These are phyloP conservation scores for Caenorhabditis becei DNA, from an alignment of 2,888 invertebrate genomes.

Conservation along the genomic window DNA sequence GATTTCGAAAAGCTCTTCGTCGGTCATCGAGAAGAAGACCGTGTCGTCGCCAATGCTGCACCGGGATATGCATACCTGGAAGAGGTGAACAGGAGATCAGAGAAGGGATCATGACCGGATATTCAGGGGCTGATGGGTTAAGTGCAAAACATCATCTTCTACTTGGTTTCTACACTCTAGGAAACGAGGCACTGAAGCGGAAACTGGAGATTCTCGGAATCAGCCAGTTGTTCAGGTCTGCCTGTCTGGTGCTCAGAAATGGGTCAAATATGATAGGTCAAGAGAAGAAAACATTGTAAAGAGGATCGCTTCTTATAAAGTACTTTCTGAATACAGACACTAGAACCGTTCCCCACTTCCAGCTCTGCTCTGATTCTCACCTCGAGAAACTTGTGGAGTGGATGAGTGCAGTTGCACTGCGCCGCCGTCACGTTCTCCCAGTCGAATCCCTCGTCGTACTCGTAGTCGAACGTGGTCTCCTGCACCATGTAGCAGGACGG, in stretches of 20 bases:
- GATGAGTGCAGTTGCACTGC: slow-evolving; percentile 65
- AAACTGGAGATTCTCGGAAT: too few species aligned
- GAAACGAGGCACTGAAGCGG: too few species aligned
- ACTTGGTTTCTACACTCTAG: neutral
- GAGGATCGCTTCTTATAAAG: too few species aligned
- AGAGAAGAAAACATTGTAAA: too few species aligned
- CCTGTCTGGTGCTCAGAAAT: too few species aligned
- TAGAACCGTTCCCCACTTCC: too few species aligned
- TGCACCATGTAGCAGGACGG: slow-evolving; percentile 62
- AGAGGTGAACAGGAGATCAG: neutral
- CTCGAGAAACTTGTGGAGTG: slow-evolving; percentile 62
- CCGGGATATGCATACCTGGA: slow-evolving; percentile 58
- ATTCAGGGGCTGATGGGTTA: neutral
- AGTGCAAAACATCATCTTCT: neutral
- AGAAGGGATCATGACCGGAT: neutral
- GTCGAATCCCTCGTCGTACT: slow-evolving; percentile 62
- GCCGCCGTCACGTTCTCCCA: slow-evolving; percentile 63
- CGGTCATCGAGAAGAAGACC: slow-evolving; percentile 59
- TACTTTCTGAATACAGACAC: too few species aligned
- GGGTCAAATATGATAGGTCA: too few species aligned
- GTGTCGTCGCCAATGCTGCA: slow-evolving; percentile 50
- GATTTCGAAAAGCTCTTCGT: slow-evolving; percentile 70
- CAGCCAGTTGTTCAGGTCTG: neutral
- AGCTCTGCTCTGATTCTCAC: too few species aligned
- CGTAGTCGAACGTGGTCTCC: slow-evolving; percentile 84